These are phyloP conservation scores for Psix sp. DNA, from an alignment of 1,140 invertebrate genomes.

Conservation along the genomic window DNA sequence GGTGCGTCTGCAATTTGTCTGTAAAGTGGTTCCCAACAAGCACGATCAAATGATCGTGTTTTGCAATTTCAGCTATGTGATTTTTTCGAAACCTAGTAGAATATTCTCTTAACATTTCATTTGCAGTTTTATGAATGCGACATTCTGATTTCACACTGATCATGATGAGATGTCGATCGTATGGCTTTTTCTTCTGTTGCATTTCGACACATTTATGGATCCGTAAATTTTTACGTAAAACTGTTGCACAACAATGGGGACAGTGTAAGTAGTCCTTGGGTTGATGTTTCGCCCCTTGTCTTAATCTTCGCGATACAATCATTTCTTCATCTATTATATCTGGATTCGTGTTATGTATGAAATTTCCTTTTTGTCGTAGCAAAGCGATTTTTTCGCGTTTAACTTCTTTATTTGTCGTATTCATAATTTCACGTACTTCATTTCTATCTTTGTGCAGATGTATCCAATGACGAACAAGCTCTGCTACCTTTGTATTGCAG, in stretches of 20 bases:
- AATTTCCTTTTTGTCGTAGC: conserved; percentile 26
- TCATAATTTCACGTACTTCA: conserved; percentile 1
- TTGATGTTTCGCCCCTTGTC: not conserved
- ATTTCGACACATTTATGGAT: conserved; percentile 5
- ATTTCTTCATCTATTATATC: conserved; percentile 17
- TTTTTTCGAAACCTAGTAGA: not conserved
- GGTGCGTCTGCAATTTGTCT: conserved; percentile 2
- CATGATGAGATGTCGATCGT: not conserved
- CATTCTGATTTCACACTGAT: not conserved
- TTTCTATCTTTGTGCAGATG: not conserved
- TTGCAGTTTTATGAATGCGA: conserved; percentile 4
- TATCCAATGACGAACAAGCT: not conserved
- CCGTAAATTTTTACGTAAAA: conserved; percentile 4
- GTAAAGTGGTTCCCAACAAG: conserved; percentile 6
- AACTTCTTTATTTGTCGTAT: not conserved
- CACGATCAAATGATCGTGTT: conserved; percentile 1
- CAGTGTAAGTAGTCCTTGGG: conserved; percentile 7
- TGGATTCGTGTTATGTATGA: conserved; percentile 21
- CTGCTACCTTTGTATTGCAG: not conserved
- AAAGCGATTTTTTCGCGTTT: not conserved
- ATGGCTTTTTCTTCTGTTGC: not conserved
- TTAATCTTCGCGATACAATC: conserved; percentile 27
- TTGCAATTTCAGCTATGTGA: conserved; percentile 2
- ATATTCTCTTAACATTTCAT: not conserved
- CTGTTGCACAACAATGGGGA: conserved; percentile 3